A percentile compares a stretch with the other conserved stretches of the same genome.
These are phyloP conservation scores for Chrysemys picta DNA, from an alignment of 2,113 vertebrate species.

Conservation along the genomic window DNA sequence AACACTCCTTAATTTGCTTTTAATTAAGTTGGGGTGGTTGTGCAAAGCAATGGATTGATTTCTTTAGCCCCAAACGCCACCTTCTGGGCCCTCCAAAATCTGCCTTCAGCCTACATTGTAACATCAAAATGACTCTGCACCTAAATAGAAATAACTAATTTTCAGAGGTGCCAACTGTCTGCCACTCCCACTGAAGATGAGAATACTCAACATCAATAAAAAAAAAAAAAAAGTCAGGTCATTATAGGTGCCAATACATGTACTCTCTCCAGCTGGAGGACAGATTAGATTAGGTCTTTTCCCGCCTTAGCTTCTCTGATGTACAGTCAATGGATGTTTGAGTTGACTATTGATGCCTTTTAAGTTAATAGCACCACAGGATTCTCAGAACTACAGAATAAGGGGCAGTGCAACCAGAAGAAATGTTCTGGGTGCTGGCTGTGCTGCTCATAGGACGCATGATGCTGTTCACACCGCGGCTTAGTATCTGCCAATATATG, in stretches of 20 bases:
- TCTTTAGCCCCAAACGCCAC: neutral
- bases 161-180: neutral
- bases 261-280: neutral
- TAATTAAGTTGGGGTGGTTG: neutral
- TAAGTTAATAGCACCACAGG: neutral
- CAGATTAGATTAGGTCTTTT: neutral
- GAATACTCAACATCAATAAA: neutral
- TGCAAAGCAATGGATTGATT: neutral
- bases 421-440: neutral
- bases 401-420: neutral
- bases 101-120: too few relatives aligned
- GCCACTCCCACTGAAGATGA: too few relatives aligned
- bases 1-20: neutral
- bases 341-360: neutral
- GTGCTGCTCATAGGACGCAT: neutral
- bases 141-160: neutral
- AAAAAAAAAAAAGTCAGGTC: neutral
- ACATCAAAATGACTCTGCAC: too few relatives aligned
- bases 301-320: neutral
- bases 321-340: neutral
- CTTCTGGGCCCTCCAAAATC: neutral
- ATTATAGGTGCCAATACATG: neutral
- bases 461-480: neutral
- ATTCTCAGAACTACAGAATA: neutral
- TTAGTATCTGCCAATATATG: neutral